Conservation (phyloP, 2,113 vertebrate genomes). For the Talpa occidentalis region DNA sequence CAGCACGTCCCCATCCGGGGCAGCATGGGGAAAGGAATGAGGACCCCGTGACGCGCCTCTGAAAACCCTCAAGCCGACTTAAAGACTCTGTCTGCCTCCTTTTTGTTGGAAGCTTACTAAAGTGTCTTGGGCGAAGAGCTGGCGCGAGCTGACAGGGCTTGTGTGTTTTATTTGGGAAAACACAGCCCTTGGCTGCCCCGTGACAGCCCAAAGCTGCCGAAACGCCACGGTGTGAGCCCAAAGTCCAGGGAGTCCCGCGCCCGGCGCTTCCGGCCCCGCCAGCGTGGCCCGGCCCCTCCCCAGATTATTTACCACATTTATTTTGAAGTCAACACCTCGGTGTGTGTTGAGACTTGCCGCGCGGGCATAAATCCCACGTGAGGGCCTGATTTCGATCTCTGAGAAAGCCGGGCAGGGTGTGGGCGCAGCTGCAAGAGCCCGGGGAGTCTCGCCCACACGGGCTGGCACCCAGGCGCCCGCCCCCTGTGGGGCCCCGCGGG, state of each 20-base stretch:
- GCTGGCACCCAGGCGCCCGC: too few relatives aligned
- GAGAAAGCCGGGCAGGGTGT: not conserved
- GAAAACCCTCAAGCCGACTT: too few relatives aligned
- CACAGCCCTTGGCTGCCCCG: not conserved
- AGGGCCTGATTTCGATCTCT: slow-evolving; percentile 44
- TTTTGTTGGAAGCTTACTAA: not conserved
- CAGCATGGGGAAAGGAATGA: not conserved
- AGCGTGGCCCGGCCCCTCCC: not conserved
- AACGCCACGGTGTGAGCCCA: not conserved
- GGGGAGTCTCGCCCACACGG: not conserved
- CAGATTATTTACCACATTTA: not conserved
- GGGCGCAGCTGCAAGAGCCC: not conserved
- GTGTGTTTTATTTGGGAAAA: not conserved
- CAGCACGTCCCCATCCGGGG: not conserved
- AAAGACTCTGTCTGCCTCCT: too few relatives aligned
- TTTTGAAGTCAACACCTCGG: not conserved
- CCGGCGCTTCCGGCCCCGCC: accelerated
- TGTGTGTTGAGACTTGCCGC: slow-evolving; percentile 65
- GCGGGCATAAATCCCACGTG: accelerated
- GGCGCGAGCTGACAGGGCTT: accelerated
- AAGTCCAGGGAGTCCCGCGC: not conserved
- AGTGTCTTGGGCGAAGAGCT: not conserved
- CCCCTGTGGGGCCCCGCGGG: not conserved
- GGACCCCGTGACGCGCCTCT: too few relatives aligned
- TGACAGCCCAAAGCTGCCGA: not conserved